These are phyloP conservation scores for Lasioglossum morio DNA, from an alignment of 2,888 invertebrate species.

Conservation along the genomic window DNA sequence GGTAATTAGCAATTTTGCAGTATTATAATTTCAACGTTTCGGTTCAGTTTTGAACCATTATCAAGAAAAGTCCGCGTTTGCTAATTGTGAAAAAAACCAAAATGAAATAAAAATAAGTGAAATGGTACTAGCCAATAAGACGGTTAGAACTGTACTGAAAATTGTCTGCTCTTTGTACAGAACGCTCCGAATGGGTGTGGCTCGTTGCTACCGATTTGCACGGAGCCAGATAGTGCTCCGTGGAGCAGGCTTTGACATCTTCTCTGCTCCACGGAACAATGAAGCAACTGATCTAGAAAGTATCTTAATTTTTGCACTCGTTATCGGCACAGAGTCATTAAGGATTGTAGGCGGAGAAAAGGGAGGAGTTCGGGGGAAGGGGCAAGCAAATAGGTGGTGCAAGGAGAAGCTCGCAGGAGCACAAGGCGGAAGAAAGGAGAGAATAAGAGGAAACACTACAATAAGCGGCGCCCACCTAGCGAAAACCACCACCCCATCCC, in stretches of 20 bases:
- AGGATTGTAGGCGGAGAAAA: background rate
- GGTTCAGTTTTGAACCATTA: too few relatives aligned
- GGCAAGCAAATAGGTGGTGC: slow-evolving; percentile 17
- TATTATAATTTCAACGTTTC: too few relatives aligned
- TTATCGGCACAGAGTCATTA: slow-evolving; percentile 21
- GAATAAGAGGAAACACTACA: slow-evolving; percentile 55
- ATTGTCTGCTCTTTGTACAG: background rate
- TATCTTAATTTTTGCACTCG: background rate
- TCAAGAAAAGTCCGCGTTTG: too few relatives aligned
- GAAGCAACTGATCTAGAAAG: background rate
- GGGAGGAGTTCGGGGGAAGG: slow-evolving; percentile 16
- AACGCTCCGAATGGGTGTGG: background rate
- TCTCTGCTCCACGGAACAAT: background rate
- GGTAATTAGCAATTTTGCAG: too few relatives aligned
- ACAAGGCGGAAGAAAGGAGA: slow-evolving; percentile 30
- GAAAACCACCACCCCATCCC: slow-evolving; percentile 27
- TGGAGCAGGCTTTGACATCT: background rate
- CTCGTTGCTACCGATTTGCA: background rate
- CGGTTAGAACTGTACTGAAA: too few relatives aligned
- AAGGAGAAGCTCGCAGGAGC: slow-evolving; percentile 31
- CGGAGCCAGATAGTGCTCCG: background rate
- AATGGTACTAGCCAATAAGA: too few relatives aligned
- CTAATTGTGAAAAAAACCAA: too few relatives aligned
- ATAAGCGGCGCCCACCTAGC: slow-evolving; percentile 49
- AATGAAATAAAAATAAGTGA: too few relatives aligned